Percentiles rank a stretch among this genome's conserved stretches.
phyloP scores from a whole-genome alignment of 2,888 invertebrate species.

The Pollenia amentaria region DNA sequence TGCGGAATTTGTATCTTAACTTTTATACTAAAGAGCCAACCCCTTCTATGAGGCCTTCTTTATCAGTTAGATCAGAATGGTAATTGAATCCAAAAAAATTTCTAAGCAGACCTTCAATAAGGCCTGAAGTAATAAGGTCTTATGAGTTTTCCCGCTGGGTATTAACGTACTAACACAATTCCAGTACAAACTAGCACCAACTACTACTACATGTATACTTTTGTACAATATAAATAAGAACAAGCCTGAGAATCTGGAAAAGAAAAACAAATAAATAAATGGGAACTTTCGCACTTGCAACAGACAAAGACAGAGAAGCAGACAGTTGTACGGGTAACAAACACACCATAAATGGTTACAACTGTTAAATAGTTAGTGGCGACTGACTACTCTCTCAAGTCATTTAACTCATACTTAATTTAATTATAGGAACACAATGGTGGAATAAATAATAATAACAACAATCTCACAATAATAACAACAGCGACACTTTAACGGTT shows the following conservation, averaged over 20 bases:
- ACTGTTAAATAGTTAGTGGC: conserved; percentile 50
- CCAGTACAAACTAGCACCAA: neutral
- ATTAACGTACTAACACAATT: conserved; percentile 5
- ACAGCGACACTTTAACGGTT: conserved; percentile 48
- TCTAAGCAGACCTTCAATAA: too few species aligned
- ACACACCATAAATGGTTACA: conserved; percentile 53
- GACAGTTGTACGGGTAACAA: conserved; percentile 3
- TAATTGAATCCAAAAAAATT: too few species aligned
- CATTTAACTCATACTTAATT: conserved; percentile 59
- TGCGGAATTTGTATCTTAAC: too few species aligned
- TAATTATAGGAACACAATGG: conserved; percentile 54
- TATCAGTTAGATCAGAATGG: too few species aligned
- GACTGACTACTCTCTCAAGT: conserved; percentile 56
- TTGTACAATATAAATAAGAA: conserved; percentile 37
- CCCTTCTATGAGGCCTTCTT: too few species aligned
- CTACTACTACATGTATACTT: too few species aligned
- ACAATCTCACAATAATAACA: conserved; percentile 25
- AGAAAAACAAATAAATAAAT: conserved; percentile 17
- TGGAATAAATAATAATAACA: conserved; percentile 32
- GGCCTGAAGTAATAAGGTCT: too few species aligned
- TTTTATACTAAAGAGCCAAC: too few species aligned
- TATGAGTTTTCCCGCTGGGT: too few species aligned
- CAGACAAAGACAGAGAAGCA: conserved; percentile 25
- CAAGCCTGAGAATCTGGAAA: conserved; percentile 30
- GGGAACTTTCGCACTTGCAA: conserved; percentile 18